Conservation (phyloP, 2,797 vertebrate genomes). For the Pseudopleuronectes americanus region DNA sequence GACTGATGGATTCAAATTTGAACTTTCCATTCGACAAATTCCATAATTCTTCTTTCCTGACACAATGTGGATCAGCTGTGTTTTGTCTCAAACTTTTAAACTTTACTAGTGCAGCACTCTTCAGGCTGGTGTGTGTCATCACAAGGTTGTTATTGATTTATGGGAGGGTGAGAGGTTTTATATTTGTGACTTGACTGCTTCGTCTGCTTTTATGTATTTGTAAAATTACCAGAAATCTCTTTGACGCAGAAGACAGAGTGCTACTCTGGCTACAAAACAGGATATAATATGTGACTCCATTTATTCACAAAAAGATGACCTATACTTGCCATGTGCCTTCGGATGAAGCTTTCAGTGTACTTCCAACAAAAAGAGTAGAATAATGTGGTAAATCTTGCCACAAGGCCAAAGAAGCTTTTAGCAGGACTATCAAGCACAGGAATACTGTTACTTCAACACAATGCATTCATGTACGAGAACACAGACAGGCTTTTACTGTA, state of each 20-base stretch:
- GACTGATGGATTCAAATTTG: no score
- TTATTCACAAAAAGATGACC: not conserved
- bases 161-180: no score
- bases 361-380: not conserved
- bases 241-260: not conserved
- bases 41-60: not conserved
- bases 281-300: not conserved
- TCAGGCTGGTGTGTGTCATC: not conserved
- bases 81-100: not conserved
- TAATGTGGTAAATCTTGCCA: not conserved
- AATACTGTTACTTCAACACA: not conserved
- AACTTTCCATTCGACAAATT: no score
- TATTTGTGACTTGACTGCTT: not conserved
- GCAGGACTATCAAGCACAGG: not conserved
- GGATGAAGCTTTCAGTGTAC: not conserved
- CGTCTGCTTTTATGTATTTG: not conserved
- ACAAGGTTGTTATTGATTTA: not conserved
- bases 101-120: not conserved
- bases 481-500: not conserved
- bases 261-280: not conserved
- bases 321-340: not conserved
- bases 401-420: not conserved
- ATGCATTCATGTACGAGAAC: not conserved
- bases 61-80: not conserved
- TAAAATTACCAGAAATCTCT: no score